Base-by-base conservation (phyloP, 2,888 invertebrate species). In the Dusona sp. region DNA sequence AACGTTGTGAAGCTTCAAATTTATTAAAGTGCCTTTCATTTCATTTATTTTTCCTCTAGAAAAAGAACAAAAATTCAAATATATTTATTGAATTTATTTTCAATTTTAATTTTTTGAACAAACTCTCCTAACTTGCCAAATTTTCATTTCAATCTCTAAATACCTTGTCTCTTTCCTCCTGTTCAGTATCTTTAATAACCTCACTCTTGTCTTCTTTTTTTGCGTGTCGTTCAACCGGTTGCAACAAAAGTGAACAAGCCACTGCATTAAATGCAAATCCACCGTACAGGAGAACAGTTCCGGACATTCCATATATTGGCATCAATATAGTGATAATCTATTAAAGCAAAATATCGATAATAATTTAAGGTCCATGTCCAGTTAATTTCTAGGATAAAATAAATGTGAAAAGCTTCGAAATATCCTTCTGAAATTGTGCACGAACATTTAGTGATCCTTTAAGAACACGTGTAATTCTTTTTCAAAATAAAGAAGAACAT, bases 171-270 rank as follows among this genome's bases (percentile, higher is more conserved):
- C 48, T 86, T 57, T 87, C 85, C 1, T 79, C 70, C n/a, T 25
- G 72, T 25, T 51, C 65, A 67, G 29, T 2, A 6, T 42, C 48
- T 48, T 87, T 79, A 13, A 74, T 72, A 48, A 38, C 74, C 29
- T 85, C 81, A n/a, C 64, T 85, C 51, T 85, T 75, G 77, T 92
- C 92, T 85, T 93, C 92, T 89, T 94, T 95, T 91, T 96, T 96
- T 4, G 95, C 94, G 92, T 97, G 97, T 97, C 96, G 97, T 92
- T 96, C 96, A 0, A 97, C 97, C 3, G 97, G 97, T 91, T 97
- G 97, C 65, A 97, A 94, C 77, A 97, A 93, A 83, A 97, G 94
- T 3, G 97, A 95, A 88, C 96, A 96, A 38, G 96, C 96, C 74
- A 97, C 94, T 0, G 97, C 96, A 91, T 97, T 96, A 79, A 97